Base-by-base conservation (phyloP, 2,797 vertebrate species). In the Denticeps clupeoides region DNA sequence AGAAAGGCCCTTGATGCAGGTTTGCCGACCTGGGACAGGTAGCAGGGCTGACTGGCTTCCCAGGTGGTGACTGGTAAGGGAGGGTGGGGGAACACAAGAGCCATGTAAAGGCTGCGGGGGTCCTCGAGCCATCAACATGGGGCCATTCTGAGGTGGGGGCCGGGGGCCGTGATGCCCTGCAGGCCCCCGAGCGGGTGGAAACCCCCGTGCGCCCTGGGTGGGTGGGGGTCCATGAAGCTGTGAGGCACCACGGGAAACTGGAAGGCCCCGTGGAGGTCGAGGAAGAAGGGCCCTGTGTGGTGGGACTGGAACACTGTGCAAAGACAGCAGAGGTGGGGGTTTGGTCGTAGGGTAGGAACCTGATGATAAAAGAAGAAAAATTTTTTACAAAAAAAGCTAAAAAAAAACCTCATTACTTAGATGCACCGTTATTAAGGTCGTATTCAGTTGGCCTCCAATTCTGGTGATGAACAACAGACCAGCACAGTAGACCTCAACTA, bases 311-410 rank as follows among this genome's bases (percentile, higher is more conserved):
- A 68, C 69, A 56, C 79, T 60, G 13, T 74, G 67, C 69, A 84
- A 47, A 13, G 73, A 78, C 31, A 86, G 68, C 46, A 84, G 69
- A 1, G 72, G 76, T 7, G 65, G 73, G 0, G 81, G 78, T 58
- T 84, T 84, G 38, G 64, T 65, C 68, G 84, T 82, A 15, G 70
- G 72, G 45, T 74, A 70, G 4, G 68, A 65, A 9, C 73, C 78
- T 83, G 13, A 18, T 41, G 38, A 35, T 44, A 33, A 32, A 13
- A 43, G 5, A 48, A 15, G 28, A 1, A 58, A 24, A 27, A 2
- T 2, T n/a, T 5, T 6, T 1, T 11, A 37, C 11, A 15, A 29
- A 53, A 18, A 23, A n/a, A n/a, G n/a, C n/a, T n/a, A n/a, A n/a
- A n/a, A n/a, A n/a, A n/a, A n/a, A n/a, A n/a, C n/a, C n/a, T n/a